A percentile compares a stretch with the other conserved stretches of the same genome.
These are phyloP conservation scores for Crossaster papposus DNA, from an alignment of 53 echinoderm and acorn worm species.

Conservation along the genomic window DNA sequence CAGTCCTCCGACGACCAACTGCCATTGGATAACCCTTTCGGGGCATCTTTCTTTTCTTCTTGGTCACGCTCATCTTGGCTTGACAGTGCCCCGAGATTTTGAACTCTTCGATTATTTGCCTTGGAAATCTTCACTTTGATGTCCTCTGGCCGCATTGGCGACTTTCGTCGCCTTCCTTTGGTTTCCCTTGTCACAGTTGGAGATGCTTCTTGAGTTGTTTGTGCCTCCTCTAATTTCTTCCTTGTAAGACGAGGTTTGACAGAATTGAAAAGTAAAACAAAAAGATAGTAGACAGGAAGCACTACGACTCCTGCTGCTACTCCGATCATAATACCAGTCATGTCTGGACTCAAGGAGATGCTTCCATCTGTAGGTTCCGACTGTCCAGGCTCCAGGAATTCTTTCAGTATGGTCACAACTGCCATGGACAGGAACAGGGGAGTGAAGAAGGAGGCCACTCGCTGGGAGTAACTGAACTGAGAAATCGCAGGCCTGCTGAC, in stretches of 20 bases:
- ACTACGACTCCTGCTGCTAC: conserved; percentile 48
- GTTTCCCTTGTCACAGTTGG: neutral
- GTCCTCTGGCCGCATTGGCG: conserved; percentile 33
- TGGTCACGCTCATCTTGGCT: neutral
- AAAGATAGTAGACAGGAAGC: conserved; percentile 56
- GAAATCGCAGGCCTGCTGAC: conserved; percentile 24
- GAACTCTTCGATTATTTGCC: neutral
- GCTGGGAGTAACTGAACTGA: conserved; percentile 40
- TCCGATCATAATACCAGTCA: conserved; percentile 59
- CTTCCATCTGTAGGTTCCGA: neutral
- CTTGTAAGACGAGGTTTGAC: conserved; percentile 22
- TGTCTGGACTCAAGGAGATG: conserved; percentile 31
- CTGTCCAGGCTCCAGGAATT: neutral
- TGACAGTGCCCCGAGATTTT: conserved; percentile 25
- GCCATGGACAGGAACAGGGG: conserved; percentile 52
- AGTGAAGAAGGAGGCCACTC: conserved; percentile 50
- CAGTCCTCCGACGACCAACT: conserved; percentile 31
- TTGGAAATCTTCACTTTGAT: conserved; percentile 59
- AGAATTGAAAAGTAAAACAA: conserved; percentile 31
- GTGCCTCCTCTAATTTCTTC: neutral
- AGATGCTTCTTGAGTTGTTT: conserved; percentile 6
- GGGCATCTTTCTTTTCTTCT: neutral
- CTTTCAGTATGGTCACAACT: neutral
- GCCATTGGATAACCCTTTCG: neutral
- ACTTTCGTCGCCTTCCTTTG: conserved; percentile 15